Evolutionary conservation across 2,113 vertebrate species (phyloP), one percentile per base, ranked within the genome.

Genomic region (Isichthys henryi): DNA sequence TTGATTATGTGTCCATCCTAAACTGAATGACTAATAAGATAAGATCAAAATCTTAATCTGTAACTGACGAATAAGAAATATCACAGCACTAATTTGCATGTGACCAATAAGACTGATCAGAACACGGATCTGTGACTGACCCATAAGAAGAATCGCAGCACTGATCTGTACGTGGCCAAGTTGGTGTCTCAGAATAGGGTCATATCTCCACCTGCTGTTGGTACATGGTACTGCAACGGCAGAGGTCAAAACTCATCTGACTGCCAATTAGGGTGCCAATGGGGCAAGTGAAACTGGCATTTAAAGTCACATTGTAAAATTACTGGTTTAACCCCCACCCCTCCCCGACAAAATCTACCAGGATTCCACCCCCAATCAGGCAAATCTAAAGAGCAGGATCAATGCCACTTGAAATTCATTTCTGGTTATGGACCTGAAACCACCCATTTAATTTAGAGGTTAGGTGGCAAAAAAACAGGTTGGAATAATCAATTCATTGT

Each of bases 171-270:
- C 19, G 17, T 82, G 43, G 46, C n/a, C 8, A 86, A 46, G 50
- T 5, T 86, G 6, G 0, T 49, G 49, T 46, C 10, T 46, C 83
- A 31, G 27, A 50, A 89, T 90, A 91, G 89, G 91, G 91, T 48
- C 82, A 88, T 86, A 93, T 92, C 93, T 10, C 94, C 95, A 92
- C 93, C 94, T 94, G 52, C 92, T 94, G 95, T 92, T 77, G 11
- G 13, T n/a, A 43, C 3, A 17, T 39, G 31, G 0, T 86, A 92
- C 86, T 70, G 74, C 74, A 80, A 80, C 74, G 31, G 35, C 74
- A 80, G 39, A 80, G 74, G 74, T 80, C 74, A 43, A 80, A 80
- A 80, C 56, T n/a, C 35, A 4, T 88, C 39, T 21, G n/a, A 27
- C n/a, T 31, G 74, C 15, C 35, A 80, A 19, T 43, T 43, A 17